Evolutionary conservation across 53 echinoderm and acorn worm genomes (phyloP), one percentile per base, ranked within the genome.

Genomic region (Mesocentrotus franciscanus): DNA sequence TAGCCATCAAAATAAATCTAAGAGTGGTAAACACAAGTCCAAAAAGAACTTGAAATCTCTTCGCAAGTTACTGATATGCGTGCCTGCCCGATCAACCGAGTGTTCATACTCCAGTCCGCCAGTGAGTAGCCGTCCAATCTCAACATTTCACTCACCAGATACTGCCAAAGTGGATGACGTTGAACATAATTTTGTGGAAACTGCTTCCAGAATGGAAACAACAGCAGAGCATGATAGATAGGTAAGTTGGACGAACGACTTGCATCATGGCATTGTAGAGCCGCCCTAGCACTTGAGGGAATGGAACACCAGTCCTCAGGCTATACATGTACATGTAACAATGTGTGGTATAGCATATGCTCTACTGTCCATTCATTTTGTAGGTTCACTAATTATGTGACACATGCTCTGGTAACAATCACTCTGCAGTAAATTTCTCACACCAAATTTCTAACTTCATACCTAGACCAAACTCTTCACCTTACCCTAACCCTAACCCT

Each of bases 221-320:
- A 27, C 92, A 74, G 56, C 92, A 92, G 92, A 92, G 42, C 92
- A 74, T 74, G 58, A 74, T 9, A 91, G 58, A 87, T 87, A 35
- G 62, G 91, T 91, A 91, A 35, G 91, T 81, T 17, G 9, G 18
- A 12, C 20, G 64, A 18, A 39, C 20, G 0, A 42, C 4, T 39
- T 42, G 9, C 81, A 81, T 81, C 42, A 81, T 20, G 22, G 32
- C 15, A 10, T 33, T 76, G 76, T 33, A 32, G 13, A 76, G 30
- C 33, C 0, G 27, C 76, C 33, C 30, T 33, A 33, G 76, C 76
- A 76, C 76, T 76, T 24, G 24, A 68, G 68, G 24, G 68, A 68
- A 68, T 49, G 68, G 26, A 24, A 4, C 68, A 68, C 26, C 68
- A 22, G 49, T 49, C 49, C 49, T 49, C 3, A 49, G 49, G 49